These are phyloP conservation scores for Microtus oregoni DNA, from an alignment of 2,113 vertebrate genomes.

Conservation along the genomic window DNA sequence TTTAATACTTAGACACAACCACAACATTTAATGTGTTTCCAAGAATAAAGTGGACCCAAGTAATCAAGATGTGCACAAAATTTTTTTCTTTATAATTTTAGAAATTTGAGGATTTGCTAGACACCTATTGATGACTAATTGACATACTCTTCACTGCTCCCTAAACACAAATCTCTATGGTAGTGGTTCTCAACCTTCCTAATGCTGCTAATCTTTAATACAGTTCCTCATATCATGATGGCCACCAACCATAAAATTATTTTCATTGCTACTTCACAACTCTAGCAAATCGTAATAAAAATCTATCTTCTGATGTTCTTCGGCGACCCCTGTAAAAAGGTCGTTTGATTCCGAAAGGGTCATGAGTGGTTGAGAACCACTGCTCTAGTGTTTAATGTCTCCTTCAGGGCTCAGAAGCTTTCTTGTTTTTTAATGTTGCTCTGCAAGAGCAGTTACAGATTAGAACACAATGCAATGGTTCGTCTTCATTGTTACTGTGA, in stretches of 20 bases:
- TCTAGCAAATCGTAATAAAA: not conserved
- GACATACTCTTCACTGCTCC: not conserved
- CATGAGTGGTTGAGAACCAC: not conserved
- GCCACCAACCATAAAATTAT: not conserved
- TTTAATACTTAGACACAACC: not conserved
- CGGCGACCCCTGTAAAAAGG: not conserved
- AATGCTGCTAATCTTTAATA: not conserved
- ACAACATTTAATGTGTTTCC: constrained; percentile 23
- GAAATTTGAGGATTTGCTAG: not conserved
- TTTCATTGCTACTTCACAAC: not conserved
- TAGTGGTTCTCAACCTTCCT: not conserved
- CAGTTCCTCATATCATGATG: not conserved
- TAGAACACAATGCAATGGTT: not conserved
- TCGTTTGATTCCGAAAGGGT: not conserved
- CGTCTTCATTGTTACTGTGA: not conserved
- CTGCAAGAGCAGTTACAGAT: not conserved
- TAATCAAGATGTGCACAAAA: not conserved
- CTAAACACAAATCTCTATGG: not conserved
- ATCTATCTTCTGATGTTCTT: not conserved
- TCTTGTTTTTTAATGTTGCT: not conserved
- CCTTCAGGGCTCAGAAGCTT: not conserved
- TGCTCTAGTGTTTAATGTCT: not conserved
- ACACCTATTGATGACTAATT: not conserved
- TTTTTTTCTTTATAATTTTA: constrained; percentile 6
- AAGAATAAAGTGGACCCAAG: not conserved